Evolutionary conservation across 2,888 invertebrate species (phyloP).

Genomic region (Euzophera pinguis): DNA sequence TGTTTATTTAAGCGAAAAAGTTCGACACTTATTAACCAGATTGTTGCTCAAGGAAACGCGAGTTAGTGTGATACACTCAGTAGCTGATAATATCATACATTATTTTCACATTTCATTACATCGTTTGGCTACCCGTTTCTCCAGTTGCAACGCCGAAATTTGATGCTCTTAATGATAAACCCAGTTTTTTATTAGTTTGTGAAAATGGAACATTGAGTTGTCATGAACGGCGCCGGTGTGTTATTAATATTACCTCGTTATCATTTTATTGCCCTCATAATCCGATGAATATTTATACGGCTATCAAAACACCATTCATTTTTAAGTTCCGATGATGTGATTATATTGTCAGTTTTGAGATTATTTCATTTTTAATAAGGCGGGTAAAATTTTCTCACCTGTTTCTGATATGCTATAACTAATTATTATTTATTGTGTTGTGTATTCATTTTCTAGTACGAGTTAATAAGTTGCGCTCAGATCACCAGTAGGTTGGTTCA

Average conservation of each 20-base stretch:
- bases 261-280: conserved; percentile 17
- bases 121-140: conserved; percentile 58
- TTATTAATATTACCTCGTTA: conserved; percentile 18
- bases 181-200: conserved; percentile 43
- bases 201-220: conserved; percentile 24
- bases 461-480: too few relatives aligned
- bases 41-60: conserved; percentile 65
- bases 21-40: conserved; percentile 67
- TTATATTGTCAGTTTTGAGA: conserved; percentile 4
- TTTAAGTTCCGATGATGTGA: conserved; percentile 1
- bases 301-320: conserved; percentile 7
- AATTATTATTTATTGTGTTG: not conserved
- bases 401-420: not conserved
- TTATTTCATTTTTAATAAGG: conserved; percentile 1
- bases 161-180: conserved; percentile 53
- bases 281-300: conserved; percentile 9
- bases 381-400: not conserved
- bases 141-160: conserved; percentile 53
- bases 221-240: conserved; percentile 14
- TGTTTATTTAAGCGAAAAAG: conserved; percentile 75
- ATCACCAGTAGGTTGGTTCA: too few relatives aligned
- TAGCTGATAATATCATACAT: conserved; percentile 60
- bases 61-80: conserved; percentile 49
- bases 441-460: not conserved
- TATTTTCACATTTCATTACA: conserved; percentile 65